These are phyloP conservation scores for Myotis findleyi DNA, from an alignment of 2,797 vertebrate species.

Conservation along the genomic window DNA sequence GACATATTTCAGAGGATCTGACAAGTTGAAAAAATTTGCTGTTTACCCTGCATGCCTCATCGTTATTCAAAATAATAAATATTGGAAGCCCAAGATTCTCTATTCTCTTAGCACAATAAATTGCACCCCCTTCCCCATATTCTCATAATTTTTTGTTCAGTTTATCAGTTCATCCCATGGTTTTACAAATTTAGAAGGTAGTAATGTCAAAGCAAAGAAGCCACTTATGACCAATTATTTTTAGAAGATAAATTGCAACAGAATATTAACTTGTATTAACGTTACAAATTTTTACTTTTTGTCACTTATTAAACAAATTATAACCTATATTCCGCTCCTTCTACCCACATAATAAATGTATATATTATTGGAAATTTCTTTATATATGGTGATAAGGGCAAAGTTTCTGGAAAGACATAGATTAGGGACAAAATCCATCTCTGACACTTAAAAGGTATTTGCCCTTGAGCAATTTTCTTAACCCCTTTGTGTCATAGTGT, in stretches of 20 bases:
- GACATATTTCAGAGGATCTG: background rate
- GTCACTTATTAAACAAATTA: conserved; percentile 15
- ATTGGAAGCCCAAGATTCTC: background rate
- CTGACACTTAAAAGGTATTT: background rate
- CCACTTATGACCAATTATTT: background rate
- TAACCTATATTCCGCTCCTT: background rate
- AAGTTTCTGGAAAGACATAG: background rate
- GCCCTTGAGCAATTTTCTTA: background rate
- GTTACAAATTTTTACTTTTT: background rate
- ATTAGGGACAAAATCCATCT: background rate
- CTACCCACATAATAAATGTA: background rate
- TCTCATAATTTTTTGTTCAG: background rate
- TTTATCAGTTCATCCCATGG: background rate
- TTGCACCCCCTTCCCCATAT: background rate
- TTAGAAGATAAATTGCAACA: background rate
- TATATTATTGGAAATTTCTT: background rate
- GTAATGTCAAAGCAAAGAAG: background rate
- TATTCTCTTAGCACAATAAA: background rate
- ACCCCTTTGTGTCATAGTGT: background rate
- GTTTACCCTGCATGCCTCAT: background rate
- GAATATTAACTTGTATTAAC: background rate
- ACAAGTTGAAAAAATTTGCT: background rate
- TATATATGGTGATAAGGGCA: background rate
- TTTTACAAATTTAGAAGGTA: background rate
- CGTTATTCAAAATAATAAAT: background rate